Conservation (phyloP, 2,888 invertebrate species). For the Caenorhabditis japonica region DNA sequence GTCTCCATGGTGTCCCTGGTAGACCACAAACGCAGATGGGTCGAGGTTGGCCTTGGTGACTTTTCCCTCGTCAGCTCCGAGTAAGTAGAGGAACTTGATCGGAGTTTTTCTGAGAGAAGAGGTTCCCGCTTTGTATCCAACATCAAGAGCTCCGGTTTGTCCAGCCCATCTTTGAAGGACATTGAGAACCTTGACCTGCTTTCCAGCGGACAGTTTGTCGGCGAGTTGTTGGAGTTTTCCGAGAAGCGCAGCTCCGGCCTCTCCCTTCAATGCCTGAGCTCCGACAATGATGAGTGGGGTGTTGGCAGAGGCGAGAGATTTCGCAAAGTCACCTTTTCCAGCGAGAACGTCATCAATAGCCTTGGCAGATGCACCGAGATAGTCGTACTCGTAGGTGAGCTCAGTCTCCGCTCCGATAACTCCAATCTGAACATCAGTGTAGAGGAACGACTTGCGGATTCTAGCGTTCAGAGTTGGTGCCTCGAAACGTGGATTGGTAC, state of each 20-base stretch:
- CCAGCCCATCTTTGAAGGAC: constrained; percentile 92
- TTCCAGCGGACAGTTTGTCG: constrained; percentile 47
- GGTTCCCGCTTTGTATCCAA: constrained; percentile 84
- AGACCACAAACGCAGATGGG: constrained; percentile 88
- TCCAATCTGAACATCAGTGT: constrained; percentile 89
- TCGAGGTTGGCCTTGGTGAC: constrained; percentile 86
- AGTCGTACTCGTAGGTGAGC: constrained; percentile 90
- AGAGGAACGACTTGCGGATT: constrained; percentile 93
- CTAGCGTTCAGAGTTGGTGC: constrained; percentile 95
- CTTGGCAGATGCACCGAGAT: constrained; percentile 87
- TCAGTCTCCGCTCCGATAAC: constrained; percentile 91
- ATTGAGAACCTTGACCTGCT: constrained; percentile 84
- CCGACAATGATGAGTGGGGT: constrained; percentile 93
- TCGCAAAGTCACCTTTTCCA: constrained; percentile 81
- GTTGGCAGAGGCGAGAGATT: constrained; percentile 82
- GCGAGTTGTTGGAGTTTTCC: constrained; percentile 67
- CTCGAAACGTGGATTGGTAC: constrained; percentile 96
- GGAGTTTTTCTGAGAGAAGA: constrained; percentile 67
- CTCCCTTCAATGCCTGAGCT: constrained; percentile 84
- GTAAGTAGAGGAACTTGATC: constrained; percentile 85
- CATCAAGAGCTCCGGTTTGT: constrained; percentile 88
- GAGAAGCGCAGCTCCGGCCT: constrained; percentile 85
- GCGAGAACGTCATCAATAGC: constrained; percentile 85
- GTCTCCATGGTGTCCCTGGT: constrained; percentile 94
- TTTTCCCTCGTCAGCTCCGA: constrained; percentile 92